phyloP scores from a whole-genome alignment of 2,888 invertebrate genomes.

The Xanthostigma xanthostigma region DNA sequence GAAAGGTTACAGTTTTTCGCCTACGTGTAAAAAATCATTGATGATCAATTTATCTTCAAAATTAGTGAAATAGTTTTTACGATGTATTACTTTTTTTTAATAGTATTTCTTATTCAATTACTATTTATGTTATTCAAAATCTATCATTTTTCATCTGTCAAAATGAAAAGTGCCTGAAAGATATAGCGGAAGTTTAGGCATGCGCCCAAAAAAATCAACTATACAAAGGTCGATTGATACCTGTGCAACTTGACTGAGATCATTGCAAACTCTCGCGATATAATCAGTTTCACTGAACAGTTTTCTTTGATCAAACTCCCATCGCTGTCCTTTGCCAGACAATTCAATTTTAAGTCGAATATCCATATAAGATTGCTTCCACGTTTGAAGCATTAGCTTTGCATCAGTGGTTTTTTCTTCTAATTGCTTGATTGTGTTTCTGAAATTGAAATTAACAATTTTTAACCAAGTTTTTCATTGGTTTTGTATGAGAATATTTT shows the following conservation, averaged over 20 bases:
- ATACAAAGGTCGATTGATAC: conserved; percentile 31
- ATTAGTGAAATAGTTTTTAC: too few species aligned
- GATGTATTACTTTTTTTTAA: too few species aligned
- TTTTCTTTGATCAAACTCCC: conserved; percentile 79
- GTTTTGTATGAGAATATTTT: too few species aligned
- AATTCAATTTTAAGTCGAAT: conserved; percentile 73
- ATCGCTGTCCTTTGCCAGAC: conserved; percentile 70
- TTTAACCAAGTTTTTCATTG: not conserved
- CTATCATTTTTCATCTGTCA: too few species aligned
- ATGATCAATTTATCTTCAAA: too few species aligned
- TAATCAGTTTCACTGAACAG: conserved; percentile 78
- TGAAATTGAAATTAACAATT: not conserved
- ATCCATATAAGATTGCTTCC: conserved; percentile 61
- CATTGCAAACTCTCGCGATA: conserved; percentile 61
- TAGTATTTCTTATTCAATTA: too few species aligned
- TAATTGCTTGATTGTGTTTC: conserved; percentile 19
- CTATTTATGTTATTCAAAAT: too few species aligned
- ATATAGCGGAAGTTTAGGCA: too few species aligned
- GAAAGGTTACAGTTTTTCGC: too few species aligned
- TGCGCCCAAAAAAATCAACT: too few species aligned
- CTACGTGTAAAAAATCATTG: too few species aligned
- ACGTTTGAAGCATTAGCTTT: conserved; percentile 51
- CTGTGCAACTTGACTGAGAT: conserved; percentile 63
- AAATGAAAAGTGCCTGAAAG: too few species aligned
- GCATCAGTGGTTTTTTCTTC: conserved; percentile 37